A percentile compares a stretch with the other conserved stretches of the same genome.
These are phyloP conservation scores for Agonopterix arenella DNA, from an alignment of 2,888 invertebrate species.

Conservation along the genomic window DNA sequence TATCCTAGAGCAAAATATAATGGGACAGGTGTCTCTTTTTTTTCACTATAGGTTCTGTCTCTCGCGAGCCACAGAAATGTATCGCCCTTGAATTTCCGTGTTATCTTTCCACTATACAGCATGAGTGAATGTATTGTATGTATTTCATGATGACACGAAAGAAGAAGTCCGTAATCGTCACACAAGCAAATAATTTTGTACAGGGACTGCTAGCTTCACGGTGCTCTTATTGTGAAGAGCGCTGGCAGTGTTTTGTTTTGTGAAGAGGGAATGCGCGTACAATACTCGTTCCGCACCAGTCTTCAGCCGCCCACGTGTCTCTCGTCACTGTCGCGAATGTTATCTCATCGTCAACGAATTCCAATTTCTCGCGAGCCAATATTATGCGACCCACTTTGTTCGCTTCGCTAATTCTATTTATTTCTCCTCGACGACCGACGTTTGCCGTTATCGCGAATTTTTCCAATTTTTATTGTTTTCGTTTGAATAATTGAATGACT, in stretches of 20 bases:
- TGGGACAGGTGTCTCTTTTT: too few species aligned
- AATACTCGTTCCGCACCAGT: slow-evolving; percentile 20
- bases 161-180: too few species aligned
- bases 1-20: neutral
- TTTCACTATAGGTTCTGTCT: too few species aligned
- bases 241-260: slow-evolving; percentile 3
- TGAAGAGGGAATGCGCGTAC: neutral
- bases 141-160: too few species aligned
- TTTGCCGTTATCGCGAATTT: slow-evolving; percentile 9
- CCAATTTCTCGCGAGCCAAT: slow-evolving; percentile 37
- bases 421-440: slow-evolving; percentile 9
- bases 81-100: too few species aligned
- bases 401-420: slow-evolving; percentile 27
- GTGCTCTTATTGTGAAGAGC: neutral
- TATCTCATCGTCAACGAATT: slow-evolving; percentile 23
- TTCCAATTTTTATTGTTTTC: neutral
- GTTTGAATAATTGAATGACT: neutral
- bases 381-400: slow-evolving; percentile 42
- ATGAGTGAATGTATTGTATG: too few species aligned
- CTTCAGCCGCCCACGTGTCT: slow-evolving; percentile 43
- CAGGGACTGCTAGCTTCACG: too few species aligned
- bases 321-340: slow-evolving; percentile 50
- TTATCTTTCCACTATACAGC: too few species aligned
- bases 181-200: too few species aligned
- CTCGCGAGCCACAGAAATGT: too few species aligned